phyloP scores from a whole-genome alignment of 2,113 vertebrate species.

The Catagonus wagneri region DNA sequence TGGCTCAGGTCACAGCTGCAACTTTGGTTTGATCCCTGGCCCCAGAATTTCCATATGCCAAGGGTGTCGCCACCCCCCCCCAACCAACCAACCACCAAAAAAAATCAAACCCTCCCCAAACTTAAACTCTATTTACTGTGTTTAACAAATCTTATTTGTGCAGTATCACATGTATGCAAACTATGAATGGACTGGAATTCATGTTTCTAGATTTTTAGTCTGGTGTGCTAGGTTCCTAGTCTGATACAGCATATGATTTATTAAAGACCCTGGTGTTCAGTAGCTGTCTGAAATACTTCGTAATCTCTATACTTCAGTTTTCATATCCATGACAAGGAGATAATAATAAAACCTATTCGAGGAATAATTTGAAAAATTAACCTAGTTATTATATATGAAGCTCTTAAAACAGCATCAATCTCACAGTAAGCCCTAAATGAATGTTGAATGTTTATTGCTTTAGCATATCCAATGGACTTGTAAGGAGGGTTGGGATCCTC shows the following conservation, averaged over 20 bases:
- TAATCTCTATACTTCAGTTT: conserved; percentile 17
- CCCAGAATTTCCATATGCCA: too few species aligned
- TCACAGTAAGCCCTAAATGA: conserved; percentile 42
- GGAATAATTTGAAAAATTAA: not conserved
- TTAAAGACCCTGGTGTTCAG: not conserved
- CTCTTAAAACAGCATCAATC: not conserved
- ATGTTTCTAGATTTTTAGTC: not conserved
- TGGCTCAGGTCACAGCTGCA: too few species aligned
- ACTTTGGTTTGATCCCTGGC: too few species aligned
- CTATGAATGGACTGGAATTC: not conserved
- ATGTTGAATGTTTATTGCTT: not conserved
- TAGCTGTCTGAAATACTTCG: not conserved
- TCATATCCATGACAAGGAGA: conserved; percentile 2
- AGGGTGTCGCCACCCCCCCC: too few species aligned
- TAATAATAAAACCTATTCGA: not conserved
- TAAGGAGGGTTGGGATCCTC: not conserved
- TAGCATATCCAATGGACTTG: not conserved
- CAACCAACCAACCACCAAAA: too few species aligned
- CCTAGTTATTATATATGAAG: conserved; percentile 17
- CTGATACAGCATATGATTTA: not conserved
- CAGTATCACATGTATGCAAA: not conserved
- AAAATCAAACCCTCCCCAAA: not conserved
- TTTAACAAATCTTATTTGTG: not conserved
- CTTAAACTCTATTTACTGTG: not conserved
- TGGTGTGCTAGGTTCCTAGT: not conserved